Percentiles rank a stretch among this genome's conserved stretches.
Evolutionary conservation across 2,888 invertebrate genomes (phyloP).

Genomic region (Strigamia transsilvanica): DNA sequence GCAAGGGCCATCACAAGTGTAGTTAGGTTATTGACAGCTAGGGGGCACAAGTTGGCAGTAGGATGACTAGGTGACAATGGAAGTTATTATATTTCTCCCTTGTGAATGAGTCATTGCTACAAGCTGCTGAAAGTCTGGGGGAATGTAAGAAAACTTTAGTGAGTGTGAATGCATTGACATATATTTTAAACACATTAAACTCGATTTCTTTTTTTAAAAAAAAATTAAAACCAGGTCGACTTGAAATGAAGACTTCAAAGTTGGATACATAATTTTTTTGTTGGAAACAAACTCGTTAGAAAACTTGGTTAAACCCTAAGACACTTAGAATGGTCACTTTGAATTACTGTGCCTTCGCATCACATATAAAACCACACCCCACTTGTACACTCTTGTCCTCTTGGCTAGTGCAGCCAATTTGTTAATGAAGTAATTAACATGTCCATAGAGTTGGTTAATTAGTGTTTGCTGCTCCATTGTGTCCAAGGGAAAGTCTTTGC

Average conservation of each 20-base stretch:
- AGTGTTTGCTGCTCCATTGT: constrained; percentile 49
- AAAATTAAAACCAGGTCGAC: no score
- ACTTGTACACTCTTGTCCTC: constrained; percentile 21
- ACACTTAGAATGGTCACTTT: constrained; percentile 19
- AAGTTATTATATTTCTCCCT: constrained; percentile 49
- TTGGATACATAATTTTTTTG: background rate
- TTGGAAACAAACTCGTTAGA: constrained; percentile 11
- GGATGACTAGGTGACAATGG: constrained; percentile 45
- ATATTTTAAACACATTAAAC: background rate
- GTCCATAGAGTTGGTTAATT: constrained; percentile 48
- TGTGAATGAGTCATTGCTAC: constrained; percentile 41
- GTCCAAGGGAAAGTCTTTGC: constrained; percentile 46
- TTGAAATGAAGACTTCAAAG: background rate
- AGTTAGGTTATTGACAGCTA: constrained; percentile 49
- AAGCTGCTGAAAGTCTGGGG: constrained; percentile 39
- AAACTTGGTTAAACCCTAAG: constrained; percentile 14
- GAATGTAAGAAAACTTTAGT: constrained; percentile 17
- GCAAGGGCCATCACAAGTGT: constrained; percentile 45
- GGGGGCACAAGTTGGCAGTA: constrained; percentile 37
- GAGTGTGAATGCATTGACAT: background rate
- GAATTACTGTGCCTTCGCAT: constrained; percentile 7
- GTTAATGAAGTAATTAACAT: constrained; percentile 49
- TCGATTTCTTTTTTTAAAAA: background rate
- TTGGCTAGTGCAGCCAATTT: constrained; percentile 45
- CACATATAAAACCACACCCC: constrained; percentile 35